Evolutionary conservation across 2,888 invertebrate genomes (phyloP).

Genomic region (Sphecodes monilicornis): DNA sequence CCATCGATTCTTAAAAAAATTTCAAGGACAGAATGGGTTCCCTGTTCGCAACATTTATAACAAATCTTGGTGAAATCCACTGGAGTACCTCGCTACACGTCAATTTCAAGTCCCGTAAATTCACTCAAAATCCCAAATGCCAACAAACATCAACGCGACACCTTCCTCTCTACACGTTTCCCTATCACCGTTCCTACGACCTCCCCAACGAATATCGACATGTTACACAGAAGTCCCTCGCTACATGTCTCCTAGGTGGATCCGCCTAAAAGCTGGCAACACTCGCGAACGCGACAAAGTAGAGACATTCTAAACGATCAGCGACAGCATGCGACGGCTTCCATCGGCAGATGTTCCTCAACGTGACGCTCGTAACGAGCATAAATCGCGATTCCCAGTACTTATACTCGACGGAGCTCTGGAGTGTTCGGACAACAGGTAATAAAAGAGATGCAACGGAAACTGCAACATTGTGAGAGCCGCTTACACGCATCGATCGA

Average conservation of each 20-base stretch:
- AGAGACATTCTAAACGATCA: not conserved
- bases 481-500: conserved; percentile 50
- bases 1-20: no score
- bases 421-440: not conserved
- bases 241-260: not conserved
- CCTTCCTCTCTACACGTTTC: not conserved
- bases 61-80: not conserved
- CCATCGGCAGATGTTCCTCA: not conserved
- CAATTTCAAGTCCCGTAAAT: no score
- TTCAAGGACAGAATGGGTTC: no score
- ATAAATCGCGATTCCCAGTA: not conserved
- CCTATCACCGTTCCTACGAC: not conserved
- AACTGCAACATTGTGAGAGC: not conserved
- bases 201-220: not conserved
- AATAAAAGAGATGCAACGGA: not conserved
- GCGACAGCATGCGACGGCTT: not conserved
- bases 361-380: not conserved
- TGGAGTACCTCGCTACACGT: not conserved
- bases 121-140: not conserved
- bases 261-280: not conserved
- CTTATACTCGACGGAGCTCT: not conserved
- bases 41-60: no score
- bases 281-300: not conserved
- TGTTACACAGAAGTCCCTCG: not conserved
- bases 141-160: not conserved